A percentile compares a stretch with the other conserved stretches of the same genome.
phyloP scores from a whole-genome alignment of 2,888 invertebrate species.

The Tribolium freemani region DNA sequence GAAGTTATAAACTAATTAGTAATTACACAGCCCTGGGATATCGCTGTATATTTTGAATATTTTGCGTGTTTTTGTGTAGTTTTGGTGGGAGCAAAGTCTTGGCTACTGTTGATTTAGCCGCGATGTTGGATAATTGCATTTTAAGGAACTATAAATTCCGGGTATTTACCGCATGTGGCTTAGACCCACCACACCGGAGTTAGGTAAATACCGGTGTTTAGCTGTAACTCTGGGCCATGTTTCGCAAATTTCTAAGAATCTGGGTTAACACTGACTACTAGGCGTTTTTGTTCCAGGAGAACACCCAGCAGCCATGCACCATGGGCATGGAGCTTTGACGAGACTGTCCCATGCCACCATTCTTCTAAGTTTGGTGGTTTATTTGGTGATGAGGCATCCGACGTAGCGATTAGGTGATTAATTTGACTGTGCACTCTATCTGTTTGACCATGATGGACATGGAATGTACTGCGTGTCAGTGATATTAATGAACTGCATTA shows the following conservation, averaged over 20 bases:
- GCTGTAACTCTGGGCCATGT: neutral
- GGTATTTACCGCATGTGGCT: conserved; percentile 55
- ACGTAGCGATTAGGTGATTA: conserved; percentile 52
- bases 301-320: conserved; percentile 90
- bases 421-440: conserved; percentile 21
- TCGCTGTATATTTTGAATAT: no score
- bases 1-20: no score
- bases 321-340: conserved; percentile 70
- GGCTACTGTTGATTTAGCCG: no score
- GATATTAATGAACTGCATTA: conserved; percentile 55
- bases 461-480: conserved; percentile 46
- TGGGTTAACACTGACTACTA: conserved; percentile 33
- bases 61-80: no score
- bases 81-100: no score
- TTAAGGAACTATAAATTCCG: conserved; percentile 62
- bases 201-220: conserved; percentile 42
- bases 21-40: no score
- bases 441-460: conserved; percentile 44
- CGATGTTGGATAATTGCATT: conserved; percentile 57
- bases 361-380: conserved; percentile 57
- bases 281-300: conserved; percentile 76
- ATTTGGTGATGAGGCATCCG: conserved; percentile 53
- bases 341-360: conserved; percentile 61
- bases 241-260: neutral
- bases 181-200: conserved; percentile 54